Percentiles rank a stretch among this genome's conserved stretches.
Evolutionary conservation across 2,888 invertebrate species (phyloP).

Genomic region (Thysanoteuthis rhombus): DNA sequence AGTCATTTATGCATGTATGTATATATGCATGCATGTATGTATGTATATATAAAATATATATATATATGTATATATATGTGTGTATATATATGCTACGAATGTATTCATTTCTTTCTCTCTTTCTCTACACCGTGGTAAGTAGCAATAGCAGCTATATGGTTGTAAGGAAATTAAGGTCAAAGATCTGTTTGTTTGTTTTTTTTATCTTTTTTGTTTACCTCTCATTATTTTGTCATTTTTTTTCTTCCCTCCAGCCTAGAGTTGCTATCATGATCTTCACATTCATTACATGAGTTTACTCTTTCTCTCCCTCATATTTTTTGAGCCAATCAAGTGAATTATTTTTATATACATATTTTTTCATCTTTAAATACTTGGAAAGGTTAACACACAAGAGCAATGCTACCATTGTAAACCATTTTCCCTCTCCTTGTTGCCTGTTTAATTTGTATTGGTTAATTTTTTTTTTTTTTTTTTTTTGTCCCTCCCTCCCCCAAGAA

Average conservation of each 20-base stretch:
- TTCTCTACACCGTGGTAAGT: neutral
- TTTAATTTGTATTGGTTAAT: neutral
- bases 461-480: neutral
- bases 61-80: neutral
- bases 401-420: neutral
- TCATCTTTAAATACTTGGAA: too few species aligned
- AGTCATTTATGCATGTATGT: neutral
- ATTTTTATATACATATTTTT: neutral
- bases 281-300: neutral
- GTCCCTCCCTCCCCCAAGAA: neutral
- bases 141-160: neutral
- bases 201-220: neutral
- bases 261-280: conserved; percentile 1
- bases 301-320: neutral
- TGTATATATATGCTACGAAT: neutral
- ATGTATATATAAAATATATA: neutral
- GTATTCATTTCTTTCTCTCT: neutral
- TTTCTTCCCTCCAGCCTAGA: neutral
- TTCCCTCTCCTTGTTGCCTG: neutral
- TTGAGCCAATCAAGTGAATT: neutral
- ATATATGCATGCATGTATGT: neutral
- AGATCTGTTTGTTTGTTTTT: too few species aligned
- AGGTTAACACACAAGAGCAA: neutral
- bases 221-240: neutral
- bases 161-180: neutral